Percentiles rank a stretch among this genome's conserved stretches.
phyloP scores from a whole-genome alignment of 2,113 vertebrate species.

The Aegotheles bennettii region DNA sequence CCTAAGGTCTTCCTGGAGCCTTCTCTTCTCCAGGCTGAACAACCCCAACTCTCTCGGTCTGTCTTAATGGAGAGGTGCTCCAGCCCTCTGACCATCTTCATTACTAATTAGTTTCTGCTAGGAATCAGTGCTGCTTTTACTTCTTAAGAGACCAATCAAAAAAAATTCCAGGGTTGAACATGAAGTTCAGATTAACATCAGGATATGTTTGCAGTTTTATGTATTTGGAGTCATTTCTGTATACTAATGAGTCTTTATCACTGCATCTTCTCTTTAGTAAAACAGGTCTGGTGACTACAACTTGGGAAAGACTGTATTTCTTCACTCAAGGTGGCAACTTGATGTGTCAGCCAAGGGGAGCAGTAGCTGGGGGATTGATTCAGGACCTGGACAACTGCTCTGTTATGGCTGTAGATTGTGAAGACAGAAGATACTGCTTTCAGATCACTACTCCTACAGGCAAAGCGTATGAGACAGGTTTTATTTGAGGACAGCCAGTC shows the following conservation, averaged over 20 bases:
- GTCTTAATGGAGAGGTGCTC: no score
- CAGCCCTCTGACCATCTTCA: no score
- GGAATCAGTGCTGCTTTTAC: background rate
- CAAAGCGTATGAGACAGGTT: constrained; percentile 80
- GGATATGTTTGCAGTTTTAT: background rate
- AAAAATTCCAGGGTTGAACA: background rate
- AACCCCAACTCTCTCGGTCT: no score
- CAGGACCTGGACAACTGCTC: constrained; percentile 99
- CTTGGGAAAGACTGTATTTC: constrained; percentile 96
- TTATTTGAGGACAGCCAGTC: background rate
- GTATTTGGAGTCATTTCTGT: background rate
- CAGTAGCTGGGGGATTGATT: constrained; percentile 93
- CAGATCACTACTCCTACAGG: constrained; percentile 94
- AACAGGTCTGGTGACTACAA: constrained; percentile 95
- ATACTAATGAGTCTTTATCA: background rate
- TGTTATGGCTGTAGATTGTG: constrained; percentile 96
- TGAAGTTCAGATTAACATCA: background rate
- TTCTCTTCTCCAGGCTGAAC: no score
- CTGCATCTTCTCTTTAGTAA: constrained; percentile 76
- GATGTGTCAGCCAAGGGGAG: constrained; percentile 95
- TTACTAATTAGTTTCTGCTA: background rate
- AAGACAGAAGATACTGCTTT: constrained; percentile 96
- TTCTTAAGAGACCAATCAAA: background rate
- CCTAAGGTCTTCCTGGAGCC: no score
- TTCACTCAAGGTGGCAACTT: constrained; percentile 98